phyloP scores from a whole-genome alignment of 2,888 invertebrate genomes.

The Drosophila quinaria region DNA sequence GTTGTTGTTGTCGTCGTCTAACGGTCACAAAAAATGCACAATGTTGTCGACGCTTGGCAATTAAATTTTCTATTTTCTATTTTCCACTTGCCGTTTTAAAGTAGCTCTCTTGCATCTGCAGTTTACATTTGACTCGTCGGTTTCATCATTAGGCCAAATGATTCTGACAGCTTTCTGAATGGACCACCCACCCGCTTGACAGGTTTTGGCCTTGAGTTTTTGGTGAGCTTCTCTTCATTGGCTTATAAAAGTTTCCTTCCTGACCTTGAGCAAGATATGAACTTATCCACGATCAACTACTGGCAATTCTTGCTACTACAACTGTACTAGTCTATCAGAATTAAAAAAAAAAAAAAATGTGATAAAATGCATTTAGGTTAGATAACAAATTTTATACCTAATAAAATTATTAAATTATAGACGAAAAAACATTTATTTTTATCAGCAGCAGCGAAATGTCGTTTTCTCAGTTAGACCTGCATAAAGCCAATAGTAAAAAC shows the following conservation, averaged over 20 bases:
- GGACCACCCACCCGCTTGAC: slow-evolving; percentile 1
- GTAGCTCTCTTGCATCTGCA: background rate
- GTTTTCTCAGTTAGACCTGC: too few relatives aligned
- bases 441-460: too few relatives aligned
- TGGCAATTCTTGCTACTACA: too few relatives aligned
- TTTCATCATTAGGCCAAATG: background rate
- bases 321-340: too few relatives aligned
- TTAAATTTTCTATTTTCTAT: slow-evolving; percentile 51
- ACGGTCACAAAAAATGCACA: slow-evolving; percentile 56
- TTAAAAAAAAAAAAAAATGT: too few relatives aligned
- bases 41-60: slow-evolving; percentile 44
- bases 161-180: background rate
- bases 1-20: slow-evolving; percentile 26
- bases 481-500: too few relatives aligned
- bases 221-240: background rate
- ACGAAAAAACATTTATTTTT: too few relatives aligned
- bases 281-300: too few relatives aligned
- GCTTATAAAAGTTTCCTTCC: background rate
- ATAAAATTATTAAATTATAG: too few relatives aligned
- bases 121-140: background rate
- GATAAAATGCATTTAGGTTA: too few relatives aligned
- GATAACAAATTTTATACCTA: too few relatives aligned
- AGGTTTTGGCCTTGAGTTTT: background rate
- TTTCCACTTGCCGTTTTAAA: slow-evolving; percentile 12
- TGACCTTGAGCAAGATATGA: slow-evolving; percentile 67